Conservation (phyloP, 2,888 invertebrate genomes). For the Polietes domitor region DNA sequence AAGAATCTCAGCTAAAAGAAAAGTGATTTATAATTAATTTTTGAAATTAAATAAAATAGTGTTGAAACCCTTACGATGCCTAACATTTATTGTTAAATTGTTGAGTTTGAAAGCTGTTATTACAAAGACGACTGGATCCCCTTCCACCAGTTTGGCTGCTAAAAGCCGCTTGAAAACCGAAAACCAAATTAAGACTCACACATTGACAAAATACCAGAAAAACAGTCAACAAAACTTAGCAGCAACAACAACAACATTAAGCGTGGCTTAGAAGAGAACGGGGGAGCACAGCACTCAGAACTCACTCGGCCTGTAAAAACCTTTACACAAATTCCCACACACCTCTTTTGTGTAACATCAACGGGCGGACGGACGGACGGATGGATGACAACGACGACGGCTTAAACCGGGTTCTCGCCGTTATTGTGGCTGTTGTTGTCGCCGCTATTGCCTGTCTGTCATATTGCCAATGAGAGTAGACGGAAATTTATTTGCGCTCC, state of each 20-base stretch:
- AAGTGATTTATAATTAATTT: too few species aligned
- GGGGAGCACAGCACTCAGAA: background rate
- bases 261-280: background rate
- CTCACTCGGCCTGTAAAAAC: conserved; percentile 18
- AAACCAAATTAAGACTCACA: background rate
- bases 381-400: too few species aligned
- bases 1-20: too few species aligned
- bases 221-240: background rate
- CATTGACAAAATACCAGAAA: background rate
- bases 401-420: conserved; percentile 22
- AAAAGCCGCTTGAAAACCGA: conserved; percentile 26
- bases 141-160: background rate
- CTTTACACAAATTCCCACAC: conserved; percentile 57
- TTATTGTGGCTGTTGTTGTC: background rate
- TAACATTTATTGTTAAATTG: background rate
- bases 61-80: background rate
- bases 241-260: conserved; percentile 1
- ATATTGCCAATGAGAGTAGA: background rate
- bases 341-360: conserved; percentile 43
- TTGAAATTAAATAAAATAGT: background rate
- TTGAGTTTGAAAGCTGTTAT: background rate
- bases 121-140: background rate
- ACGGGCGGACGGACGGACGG: background rate
- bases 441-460: background rate
- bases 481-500: conserved; percentile 16